These are phyloP conservation scores for Helicoverpa zea DNA, from an alignment of 1,140 invertebrate species.

Conservation along the genomic window DNA sequence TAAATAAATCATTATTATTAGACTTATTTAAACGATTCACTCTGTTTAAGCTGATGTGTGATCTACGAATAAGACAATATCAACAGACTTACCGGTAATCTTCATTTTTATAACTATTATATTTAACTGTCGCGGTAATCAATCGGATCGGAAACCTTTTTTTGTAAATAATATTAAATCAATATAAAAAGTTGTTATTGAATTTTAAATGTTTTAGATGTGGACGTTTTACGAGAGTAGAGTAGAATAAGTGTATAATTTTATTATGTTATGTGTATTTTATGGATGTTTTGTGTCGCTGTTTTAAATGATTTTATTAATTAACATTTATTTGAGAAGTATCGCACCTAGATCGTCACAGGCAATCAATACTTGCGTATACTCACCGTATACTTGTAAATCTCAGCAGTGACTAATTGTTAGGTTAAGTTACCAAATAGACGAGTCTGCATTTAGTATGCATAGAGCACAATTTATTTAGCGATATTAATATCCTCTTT, in stretches of 20 bases:
- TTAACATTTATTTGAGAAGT: constrained; percentile 53
- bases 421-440: constrained; percentile 80
- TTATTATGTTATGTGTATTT: constrained; percentile 70
- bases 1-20: constrained; percentile 60
- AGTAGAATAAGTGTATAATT: constrained; percentile 66
- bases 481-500: constrained; percentile 42
- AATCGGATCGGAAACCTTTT: constrained; percentile 42
- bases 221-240: constrained; percentile 72
- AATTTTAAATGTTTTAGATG: constrained; percentile 78
- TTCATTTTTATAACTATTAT: constrained; percentile 48
- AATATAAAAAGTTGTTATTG: constrained; percentile 76
- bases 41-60: constrained; percentile 73
- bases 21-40: constrained; percentile 63
- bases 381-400: constrained; percentile 63
- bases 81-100: constrained; percentile 63
- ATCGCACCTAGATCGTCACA: constrained; percentile 40
- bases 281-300: constrained; percentile 65
- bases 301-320: constrained; percentile 63
- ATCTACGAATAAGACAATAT: constrained; percentile 81
- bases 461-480: constrained; percentile 63
- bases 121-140: constrained; percentile 36
- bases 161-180: constrained; percentile 77
- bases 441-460: constrained; percentile 80
- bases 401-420: constrained; percentile 66
- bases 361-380: constrained; percentile 40